Evolutionary conservation across 2,797 vertebrate genomes (phyloP).

Genomic region (Gambusia yucatana): DNA sequence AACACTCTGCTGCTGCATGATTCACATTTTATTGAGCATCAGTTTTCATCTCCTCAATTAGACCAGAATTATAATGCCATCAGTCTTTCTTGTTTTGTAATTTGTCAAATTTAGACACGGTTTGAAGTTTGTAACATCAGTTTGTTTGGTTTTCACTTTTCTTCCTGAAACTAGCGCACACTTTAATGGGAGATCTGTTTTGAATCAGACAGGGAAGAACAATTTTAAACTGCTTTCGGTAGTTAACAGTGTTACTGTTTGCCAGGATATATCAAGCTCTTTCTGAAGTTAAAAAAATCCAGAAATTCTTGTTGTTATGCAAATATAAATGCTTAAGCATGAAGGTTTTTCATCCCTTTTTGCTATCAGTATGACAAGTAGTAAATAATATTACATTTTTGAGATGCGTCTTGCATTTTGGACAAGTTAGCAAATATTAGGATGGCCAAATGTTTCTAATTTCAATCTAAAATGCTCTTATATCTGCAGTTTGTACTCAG

Average conservation of each 20-base stretch:
- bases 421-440: background rate
- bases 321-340: background rate
- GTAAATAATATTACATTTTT: background rate
- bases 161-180: constrained; percentile 1
- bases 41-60: background rate
- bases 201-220: background rate
- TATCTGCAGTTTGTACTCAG: background rate
- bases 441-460: background rate
- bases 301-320: background rate
- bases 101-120: background rate
- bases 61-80: background rate
- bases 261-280: background rate
- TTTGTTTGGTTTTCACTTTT: constrained; percentile 1
- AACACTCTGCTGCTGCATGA: constrained; percentile 7
- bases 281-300: background rate
- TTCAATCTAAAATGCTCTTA: too few species aligned
- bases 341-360: background rate
- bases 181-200: constrained; percentile 33
- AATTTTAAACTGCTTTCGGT: constrained; percentile 9
- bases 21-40: constrained; percentile 4
- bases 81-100: background rate
- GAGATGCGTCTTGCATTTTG: background rate
- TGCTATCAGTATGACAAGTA: background rate
- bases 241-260: constrained; percentile 57
- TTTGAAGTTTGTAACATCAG: background rate